Evolutionary conservation across 2,888 invertebrate genomes (phyloP).

Genomic region (Andrena hattorfiana): DNA sequence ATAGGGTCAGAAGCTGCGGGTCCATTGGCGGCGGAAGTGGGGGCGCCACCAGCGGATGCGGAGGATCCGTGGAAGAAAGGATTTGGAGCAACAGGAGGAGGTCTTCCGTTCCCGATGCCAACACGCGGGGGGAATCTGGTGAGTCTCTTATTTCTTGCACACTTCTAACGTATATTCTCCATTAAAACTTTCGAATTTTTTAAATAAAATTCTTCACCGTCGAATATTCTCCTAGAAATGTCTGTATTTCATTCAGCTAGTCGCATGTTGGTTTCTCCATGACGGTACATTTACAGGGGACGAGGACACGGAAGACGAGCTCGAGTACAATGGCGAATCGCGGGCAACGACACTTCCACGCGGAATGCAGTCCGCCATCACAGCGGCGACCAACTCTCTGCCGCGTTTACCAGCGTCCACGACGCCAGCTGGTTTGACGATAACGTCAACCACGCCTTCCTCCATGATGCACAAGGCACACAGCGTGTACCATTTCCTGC

Average conservation of each 20-base stretch:
- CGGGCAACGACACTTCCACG: conserved; percentile 88
- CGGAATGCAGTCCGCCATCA: conserved; percentile 86
- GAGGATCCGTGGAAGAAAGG: conserved; percentile 82
- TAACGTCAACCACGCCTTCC: conserved; percentile 73
- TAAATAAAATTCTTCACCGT: too few relatives aligned
- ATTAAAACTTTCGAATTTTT: too few relatives aligned
- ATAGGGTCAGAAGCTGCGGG: conserved; percentile 92
- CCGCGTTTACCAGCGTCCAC: conserved; percentile 90
- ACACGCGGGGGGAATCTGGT: conserved; percentile 82
- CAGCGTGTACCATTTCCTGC: conserved; percentile 87
- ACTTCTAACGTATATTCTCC: background rate
- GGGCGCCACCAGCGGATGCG: conserved; percentile 86
- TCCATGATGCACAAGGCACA: conserved; percentile 88
- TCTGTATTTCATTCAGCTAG: background rate
- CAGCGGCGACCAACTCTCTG: conserved; percentile 90
- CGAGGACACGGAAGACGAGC: conserved; percentile 83
- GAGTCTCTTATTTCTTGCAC: conserved; percentile 36
- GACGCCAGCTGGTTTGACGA: conserved; percentile 67
- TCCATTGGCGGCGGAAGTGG: conserved; percentile 92
- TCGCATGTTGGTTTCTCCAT: conserved; percentile 57
- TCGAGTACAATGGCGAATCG: conserved; percentile 83
- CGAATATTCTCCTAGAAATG: background rate
- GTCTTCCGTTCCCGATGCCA: conserved; percentile 83
- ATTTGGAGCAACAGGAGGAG: conserved; percentile 84
- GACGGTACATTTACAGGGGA: conserved; percentile 86